Base-by-base conservation (phyloP, 2,888 invertebrate species). In the Crocallis elinguaria region DNA sequence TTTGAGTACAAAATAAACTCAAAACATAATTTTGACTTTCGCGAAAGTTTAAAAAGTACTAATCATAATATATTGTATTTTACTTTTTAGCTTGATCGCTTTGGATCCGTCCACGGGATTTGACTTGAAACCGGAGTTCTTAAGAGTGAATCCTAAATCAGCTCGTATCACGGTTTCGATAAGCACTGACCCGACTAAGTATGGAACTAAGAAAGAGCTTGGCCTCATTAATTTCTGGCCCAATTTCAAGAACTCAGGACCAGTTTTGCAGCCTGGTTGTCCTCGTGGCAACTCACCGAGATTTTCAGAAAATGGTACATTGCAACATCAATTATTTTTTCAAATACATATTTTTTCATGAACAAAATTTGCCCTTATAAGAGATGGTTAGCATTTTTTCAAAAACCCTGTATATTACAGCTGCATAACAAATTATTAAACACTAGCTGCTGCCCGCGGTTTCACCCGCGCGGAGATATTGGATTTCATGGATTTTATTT, bases 191-290 rank as follows among this genome's bases (percentile, higher is more conserved):
- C 87, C 88, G 0, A 78, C 67, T 64, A 84, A 77, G 60, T 89
- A 84, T 50, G 90, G 90, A 0, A 77, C 64, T 38, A 77, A 54
- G 16, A 67, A 43, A 9, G 53, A 76, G 2, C 36, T 80, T 5
- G 89, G 88, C 0, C 77, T 82, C 1, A 82, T 88, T 0, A 89
- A 90, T 60, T 88, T 86, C 58, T 90, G 90, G 90, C 86, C 89
- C 0, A 90, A 90, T 65, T 88, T 67, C 49, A 79, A 61, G 45
- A 60, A 27, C n/a, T 1, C 60, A 2, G 84, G 84, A 0, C 55
- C 66, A 0, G 77, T 86, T 0, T 39, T 63, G 1, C 90, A 90
- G 60, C 89, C 90, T 7, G 89, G 90, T 0, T 90, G 90, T 46
- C 57, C 64, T 1, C 39, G 16, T 7, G 27, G 62, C 29, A 62